A percentile compares a stretch with the other conserved stretches of the same genome.
Conservation (phyloP, 1,140 invertebrate species). For the Lasioglossum albipes region DNA sequence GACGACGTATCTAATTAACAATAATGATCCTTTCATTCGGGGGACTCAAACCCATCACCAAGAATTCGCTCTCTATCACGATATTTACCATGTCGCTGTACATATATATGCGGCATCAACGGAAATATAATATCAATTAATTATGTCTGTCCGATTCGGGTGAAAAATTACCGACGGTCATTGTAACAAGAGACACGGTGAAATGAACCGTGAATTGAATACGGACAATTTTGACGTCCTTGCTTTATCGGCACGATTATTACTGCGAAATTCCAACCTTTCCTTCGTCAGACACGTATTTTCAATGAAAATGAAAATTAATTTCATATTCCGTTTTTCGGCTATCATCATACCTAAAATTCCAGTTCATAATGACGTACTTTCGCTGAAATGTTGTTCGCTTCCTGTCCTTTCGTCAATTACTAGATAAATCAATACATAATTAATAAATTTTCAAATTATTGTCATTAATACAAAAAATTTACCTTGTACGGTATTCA, state of each 20-base stretch:
- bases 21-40: neutral
- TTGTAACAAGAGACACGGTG: conserved; percentile 4
- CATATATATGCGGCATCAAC: neutral
- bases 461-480: no score
- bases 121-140: conserved; percentile 36
- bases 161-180: conserved; percentile 14
- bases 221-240: conserved; percentile 14
- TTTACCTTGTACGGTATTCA: no score
- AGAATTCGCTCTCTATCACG: neutral
- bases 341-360: neutral
- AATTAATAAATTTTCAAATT: no score
- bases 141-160: conserved; percentile 11
- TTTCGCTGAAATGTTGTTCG: no score
- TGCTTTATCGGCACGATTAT: conserved; percentile 35
- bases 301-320: conserved; percentile 28
- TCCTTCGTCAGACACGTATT: neutral
- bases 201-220: conserved; percentile 32
- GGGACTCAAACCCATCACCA: neutral
- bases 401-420: no score
- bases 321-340: neutral
- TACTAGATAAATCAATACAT: no score
- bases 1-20: conserved; percentile 11
- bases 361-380: neutral
- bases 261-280: conserved; percentile 16
- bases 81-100: neutral